Evolutionary conservation across 23 tunicate species (phyloP).

Genomic region (Diplosoma virens): DNA sequence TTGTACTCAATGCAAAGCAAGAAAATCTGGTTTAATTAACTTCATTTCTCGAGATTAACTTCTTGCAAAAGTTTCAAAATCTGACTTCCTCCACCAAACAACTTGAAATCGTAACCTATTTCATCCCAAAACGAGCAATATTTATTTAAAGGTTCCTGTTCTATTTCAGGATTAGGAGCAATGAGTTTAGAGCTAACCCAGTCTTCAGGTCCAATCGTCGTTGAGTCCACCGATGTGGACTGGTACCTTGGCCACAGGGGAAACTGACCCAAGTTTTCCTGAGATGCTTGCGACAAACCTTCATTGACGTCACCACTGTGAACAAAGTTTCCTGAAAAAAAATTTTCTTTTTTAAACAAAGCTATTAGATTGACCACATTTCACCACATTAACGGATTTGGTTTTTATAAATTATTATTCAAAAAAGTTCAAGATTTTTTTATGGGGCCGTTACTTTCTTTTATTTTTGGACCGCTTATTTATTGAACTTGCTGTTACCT

Average conservation of each 20-base stretch:
- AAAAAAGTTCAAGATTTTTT: too few relatives aligned
- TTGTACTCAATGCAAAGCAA: too few relatives aligned
- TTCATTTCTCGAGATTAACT: neutral
- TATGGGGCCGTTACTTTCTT: too few relatives aligned
- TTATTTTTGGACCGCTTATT: too few relatives aligned
- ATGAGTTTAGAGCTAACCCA: conserved; percentile 42
- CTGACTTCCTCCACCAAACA: conserved; percentile 32
- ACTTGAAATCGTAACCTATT: conserved; percentile 52
- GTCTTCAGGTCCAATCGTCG: conserved; percentile 5
- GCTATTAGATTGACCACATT: too few relatives aligned
- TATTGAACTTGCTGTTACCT: too few relatives aligned
- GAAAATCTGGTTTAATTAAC: too few relatives aligned
- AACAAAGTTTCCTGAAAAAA: conserved; percentile 49
- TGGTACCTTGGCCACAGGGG: conserved; percentile 44
- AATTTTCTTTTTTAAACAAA: too few relatives aligned
- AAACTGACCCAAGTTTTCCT: conserved; percentile 16
- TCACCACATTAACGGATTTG: too few relatives aligned
- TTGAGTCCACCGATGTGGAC: neutral
- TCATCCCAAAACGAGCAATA: conserved; percentile 67
- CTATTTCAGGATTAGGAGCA: conserved; percentile 45
- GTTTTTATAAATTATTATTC: too few relatives aligned
- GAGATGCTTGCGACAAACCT: conserved; percentile 24
- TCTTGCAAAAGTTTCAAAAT: conserved; percentile 27
- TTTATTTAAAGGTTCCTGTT: conserved; percentile 44
- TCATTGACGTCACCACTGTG: conserved; percentile 58